phyloP scores from a whole-genome alignment of 2,113 vertebrate species.

The Cebidichthys violaceus region DNA sequence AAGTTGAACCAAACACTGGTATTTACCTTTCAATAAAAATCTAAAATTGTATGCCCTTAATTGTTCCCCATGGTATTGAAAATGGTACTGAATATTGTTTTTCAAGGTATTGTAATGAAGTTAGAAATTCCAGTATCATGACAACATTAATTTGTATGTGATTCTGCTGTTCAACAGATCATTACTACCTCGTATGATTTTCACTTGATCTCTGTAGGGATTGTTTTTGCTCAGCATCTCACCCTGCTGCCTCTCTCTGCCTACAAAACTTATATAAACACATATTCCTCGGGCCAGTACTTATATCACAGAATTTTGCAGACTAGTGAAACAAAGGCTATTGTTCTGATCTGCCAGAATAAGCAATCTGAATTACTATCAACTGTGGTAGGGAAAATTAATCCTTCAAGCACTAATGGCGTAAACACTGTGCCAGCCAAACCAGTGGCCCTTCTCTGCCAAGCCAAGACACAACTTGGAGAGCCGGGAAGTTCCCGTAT shows the following conservation, averaged over 20 bases:
- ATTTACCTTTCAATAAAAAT: neutral
- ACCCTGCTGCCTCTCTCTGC: neutral
- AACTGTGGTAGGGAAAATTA: conserved; percentile 60
- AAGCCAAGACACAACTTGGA: conserved; percentile 52
- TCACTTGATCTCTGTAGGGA: neutral
- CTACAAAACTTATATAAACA: neutral
- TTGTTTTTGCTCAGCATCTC: neutral
- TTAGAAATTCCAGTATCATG: neutral
- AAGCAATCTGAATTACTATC: conserved; percentile 61
- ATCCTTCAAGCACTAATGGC: conserved; percentile 57
- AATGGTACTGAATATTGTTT: neutral
- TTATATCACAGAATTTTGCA: conserved; percentile 14
- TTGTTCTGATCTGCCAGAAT: conserved; percentile 62
- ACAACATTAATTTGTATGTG: neutral
- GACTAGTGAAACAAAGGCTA: conserved; percentile 64
- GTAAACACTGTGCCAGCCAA: conserved; percentile 54
- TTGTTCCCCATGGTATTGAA: neutral
- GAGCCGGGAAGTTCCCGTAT: conserved; percentile 55
- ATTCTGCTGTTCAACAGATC: neutral
- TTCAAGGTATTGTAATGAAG: neutral
- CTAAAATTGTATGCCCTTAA: neutral
- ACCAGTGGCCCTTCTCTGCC: conserved; percentile 59
- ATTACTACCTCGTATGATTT: neutral
- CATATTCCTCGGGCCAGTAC: neutral
- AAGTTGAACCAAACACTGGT: neutral